Percentiles rank a stretch among this genome's conserved stretches.
Conservation (phyloP, 2,797 vertebrate genomes). For the Anguilla megastoma region DNA sequence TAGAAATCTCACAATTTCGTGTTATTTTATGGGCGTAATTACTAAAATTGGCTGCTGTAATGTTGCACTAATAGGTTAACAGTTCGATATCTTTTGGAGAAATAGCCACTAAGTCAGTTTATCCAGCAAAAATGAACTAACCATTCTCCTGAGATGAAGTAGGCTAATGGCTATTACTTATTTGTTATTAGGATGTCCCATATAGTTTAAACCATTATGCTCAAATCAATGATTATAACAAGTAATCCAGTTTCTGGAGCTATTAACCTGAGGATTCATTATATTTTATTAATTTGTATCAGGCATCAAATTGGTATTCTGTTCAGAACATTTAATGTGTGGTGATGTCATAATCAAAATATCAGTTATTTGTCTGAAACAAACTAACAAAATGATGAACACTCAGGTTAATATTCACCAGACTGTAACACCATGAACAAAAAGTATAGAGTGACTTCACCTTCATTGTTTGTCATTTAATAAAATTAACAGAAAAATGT, state of each 20-base stretch:
- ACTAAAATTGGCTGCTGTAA: neutral
- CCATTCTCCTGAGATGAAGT: slow-evolving; percentile 11
- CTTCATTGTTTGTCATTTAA: neutral
- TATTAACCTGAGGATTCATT: neutral
- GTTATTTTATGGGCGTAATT: neutral
- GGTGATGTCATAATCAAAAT: too few species aligned
- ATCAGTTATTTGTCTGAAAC: too few species aligned
- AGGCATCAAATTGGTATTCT: neutral
- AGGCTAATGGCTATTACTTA: neutral
- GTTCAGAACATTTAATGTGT: neutral
- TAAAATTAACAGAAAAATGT: neutral
- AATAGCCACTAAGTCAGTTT: slow-evolving; percentile 8
- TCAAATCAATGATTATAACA: neutral
- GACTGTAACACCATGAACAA: neutral
- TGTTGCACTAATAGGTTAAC: neutral
- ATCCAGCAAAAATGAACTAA: slow-evolving; percentile 18
- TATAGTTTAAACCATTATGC: neutral
- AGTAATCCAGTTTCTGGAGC: neutral
- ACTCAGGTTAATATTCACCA: neutral
- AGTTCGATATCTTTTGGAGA: neutral
- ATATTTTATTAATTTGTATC: neutral
- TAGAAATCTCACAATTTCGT: neutral
- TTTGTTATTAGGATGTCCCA: neutral
- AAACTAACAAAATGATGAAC: too few species aligned
- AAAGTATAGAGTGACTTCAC: neutral